Evolutionary conservation across 2,797 vertebrate species (phyloP).

Genomic region (Gambelia wislizenii): DNA sequence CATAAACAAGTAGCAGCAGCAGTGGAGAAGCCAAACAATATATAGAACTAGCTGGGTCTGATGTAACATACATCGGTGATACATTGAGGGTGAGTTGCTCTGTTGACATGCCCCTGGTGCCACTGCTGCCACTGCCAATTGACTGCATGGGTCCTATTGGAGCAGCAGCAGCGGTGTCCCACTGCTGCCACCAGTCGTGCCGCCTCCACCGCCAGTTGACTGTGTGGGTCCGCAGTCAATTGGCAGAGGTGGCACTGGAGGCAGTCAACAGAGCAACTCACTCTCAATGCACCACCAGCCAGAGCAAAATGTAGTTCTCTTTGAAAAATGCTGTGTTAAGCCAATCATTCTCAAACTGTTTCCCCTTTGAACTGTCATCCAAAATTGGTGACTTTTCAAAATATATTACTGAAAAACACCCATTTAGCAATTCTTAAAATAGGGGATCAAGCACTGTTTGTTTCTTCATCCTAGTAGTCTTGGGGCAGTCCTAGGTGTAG

Average conservation of each 20-base stretch:
- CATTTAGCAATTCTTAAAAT: neutral
- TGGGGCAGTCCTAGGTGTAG: neutral
- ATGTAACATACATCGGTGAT: too few species aligned
- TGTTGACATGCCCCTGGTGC: too few species aligned
- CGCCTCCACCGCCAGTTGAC: too few species aligned
- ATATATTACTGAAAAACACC: neutral
- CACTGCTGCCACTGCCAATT: too few species aligned
- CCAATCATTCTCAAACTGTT: slow-evolving; percentile 6
- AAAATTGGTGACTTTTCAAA: neutral
- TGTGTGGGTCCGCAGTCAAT: too few species aligned
- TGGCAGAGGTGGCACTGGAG: too few species aligned
- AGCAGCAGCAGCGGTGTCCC: too few species aligned
- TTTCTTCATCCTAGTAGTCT: neutral
- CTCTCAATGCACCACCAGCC: too few species aligned
- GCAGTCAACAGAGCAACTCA: too few species aligned
- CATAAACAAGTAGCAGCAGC: neutral
- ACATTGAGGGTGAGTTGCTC: too few species aligned
- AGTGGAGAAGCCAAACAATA: neutral
- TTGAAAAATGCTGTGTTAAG: rapidly evolving
- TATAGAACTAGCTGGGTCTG: neutral
- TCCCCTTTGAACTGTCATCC: neutral
- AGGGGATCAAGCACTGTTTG: neutral
- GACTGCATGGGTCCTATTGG: too few species aligned
- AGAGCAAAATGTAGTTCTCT: slow-evolving; percentile 2
- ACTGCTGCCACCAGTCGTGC: too few species aligned